Evolutionary conservation across 2,797 vertebrate genomes (phyloP).

Genomic region (Propithecus perrieri): DNA sequence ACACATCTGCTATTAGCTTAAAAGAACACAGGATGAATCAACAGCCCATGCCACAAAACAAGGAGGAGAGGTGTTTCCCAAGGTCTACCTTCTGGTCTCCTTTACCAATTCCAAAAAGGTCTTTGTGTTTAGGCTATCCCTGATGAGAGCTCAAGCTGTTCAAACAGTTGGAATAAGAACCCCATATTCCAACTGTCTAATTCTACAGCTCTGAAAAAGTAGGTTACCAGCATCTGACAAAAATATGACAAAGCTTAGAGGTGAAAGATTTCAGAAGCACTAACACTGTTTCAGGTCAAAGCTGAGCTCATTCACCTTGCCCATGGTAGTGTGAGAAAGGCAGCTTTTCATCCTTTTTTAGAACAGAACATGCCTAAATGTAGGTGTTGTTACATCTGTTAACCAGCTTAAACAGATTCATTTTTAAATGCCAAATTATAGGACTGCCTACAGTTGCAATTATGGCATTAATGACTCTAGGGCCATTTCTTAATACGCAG

Average conservation of each 20-base stretch:
- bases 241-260: conserved; percentile 54
- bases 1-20: not conserved
- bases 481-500: not conserved
- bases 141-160: not conserved
- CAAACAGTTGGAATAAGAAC: conserved; percentile 32
- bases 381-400: conserved; percentile 70
- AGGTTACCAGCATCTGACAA: conserved; percentile 56
- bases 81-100: not conserved
- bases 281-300: conserved; percentile 60
- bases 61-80: not conserved
- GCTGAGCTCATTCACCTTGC: conserved; percentile 62
- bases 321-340: conserved; percentile 40
- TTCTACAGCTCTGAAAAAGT: conserved; percentile 55
- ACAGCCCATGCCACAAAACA: conserved; percentile 23
- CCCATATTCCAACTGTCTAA: conserved; percentile 17
- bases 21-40: not conserved
- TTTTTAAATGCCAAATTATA: conserved; percentile 61
- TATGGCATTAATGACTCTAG: conserved; percentile 31
- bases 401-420: conserved; percentile 56
- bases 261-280: conserved; percentile 53
- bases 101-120: conserved; percentile 21
- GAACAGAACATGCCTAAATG: conserved; percentile 73
- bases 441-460: conserved; percentile 28
- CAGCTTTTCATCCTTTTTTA: conserved; percentile 69
- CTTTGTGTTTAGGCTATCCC: not conserved